Evolutionary conservation across 2,888 invertebrate genomes (phyloP).

Genomic region (Cataglyphis cursor): DNA sequence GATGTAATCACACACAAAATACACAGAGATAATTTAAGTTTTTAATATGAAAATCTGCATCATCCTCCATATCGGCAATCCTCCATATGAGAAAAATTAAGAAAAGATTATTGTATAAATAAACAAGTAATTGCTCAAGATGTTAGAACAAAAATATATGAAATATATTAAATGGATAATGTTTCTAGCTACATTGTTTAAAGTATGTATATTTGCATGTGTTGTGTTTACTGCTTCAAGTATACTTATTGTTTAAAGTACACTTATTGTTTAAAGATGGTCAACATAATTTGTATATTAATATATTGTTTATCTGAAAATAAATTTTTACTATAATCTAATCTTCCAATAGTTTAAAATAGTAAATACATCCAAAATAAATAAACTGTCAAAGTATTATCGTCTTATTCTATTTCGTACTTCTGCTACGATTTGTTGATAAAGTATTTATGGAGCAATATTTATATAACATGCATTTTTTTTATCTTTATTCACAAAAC

Average conservation of each 20-base stretch:
- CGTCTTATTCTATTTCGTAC: neutral
- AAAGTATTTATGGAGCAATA: neutral
- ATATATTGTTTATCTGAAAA: neutral
- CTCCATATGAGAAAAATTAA: neutral
- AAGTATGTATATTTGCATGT: neutral
- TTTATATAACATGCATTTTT: neutral
- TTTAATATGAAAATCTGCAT: neutral
- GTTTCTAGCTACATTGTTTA: neutral
- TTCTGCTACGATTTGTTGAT: neutral
- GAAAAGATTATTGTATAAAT: neutral
- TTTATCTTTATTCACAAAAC: constrained; percentile 15
- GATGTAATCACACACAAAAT: neutral
- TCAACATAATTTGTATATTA: neutral
- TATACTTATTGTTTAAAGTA: neutral
- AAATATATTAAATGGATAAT: neutral
- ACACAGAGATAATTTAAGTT: neutral
- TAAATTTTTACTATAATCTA: neutral
- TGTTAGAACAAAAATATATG: neutral
- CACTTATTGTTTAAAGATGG: neutral
- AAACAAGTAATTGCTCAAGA: neutral
- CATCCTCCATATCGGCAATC: neutral
- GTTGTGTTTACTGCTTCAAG: neutral
- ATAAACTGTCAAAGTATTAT: neutral
- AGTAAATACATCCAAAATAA: neutral
- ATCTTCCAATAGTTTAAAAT: neutral